These are phyloP conservation scores for Meteorus sp. DNA, from an alignment of 1,140 invertebrate genomes.

Conservation along the genomic window DNA sequence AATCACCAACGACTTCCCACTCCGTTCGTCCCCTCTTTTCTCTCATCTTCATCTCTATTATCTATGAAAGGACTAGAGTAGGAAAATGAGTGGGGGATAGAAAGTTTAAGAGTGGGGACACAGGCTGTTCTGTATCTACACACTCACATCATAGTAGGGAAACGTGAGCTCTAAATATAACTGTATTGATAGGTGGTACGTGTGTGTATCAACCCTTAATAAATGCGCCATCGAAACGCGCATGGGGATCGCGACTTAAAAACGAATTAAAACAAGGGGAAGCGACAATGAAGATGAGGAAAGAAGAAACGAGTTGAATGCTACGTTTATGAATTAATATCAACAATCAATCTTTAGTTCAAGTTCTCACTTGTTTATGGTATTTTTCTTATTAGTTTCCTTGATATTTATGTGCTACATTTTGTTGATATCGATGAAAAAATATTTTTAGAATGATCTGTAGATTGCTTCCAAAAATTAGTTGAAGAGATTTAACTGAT, in stretches of 20 bases:
- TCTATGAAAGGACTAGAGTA: constrained; percentile 46
- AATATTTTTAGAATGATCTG: too few relatives aligned
- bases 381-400: constrained; percentile 7
- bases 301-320: constrained; percentile 17
- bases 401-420: not conserved
- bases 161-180: constrained; percentile 26
- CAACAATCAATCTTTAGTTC: not conserved
- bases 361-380: too few relatives aligned
- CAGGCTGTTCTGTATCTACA: constrained; percentile 23
- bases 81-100: constrained; percentile 29
- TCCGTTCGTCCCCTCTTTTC: constrained; percentile 51
- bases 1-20: too few relatives aligned
- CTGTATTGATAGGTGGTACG: too few relatives aligned
- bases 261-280: constrained; percentile 24
- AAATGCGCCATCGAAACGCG: constrained; percentile 39
- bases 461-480: too few relatives aligned
- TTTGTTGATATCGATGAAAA: constrained; percentile 2
- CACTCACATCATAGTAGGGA: constrained; percentile 31
- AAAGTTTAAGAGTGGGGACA: constrained; percentile 38
- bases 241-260: constrained; percentile 24
- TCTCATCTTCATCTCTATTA: constrained; percentile 39
- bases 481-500: too few relatives aligned
- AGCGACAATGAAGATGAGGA: too few relatives aligned
- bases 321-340: constrained; percentile 16
- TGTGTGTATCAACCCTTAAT: constrained; percentile 48